Evolutionary conservation across 2,888 invertebrate species (phyloP).

Genomic region (Brachylomia viminalis): DNA sequence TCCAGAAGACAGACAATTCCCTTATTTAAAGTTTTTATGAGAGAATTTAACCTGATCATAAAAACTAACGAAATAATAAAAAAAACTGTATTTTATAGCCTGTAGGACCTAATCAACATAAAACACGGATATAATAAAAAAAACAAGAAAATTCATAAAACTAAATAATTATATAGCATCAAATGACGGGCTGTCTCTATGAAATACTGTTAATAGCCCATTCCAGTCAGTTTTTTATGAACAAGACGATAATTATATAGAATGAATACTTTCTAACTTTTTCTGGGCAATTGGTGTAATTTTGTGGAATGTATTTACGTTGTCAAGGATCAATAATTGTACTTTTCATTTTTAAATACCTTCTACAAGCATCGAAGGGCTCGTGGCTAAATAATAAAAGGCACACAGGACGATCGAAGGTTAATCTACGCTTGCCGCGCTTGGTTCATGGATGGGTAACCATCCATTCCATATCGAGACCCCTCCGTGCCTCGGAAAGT

Average conservation of each 20-base stretch:
- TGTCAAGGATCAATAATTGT: background rate
- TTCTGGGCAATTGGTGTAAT: background rate
- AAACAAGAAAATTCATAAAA: conserved; percentile 20
- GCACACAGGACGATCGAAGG: too few species aligned
- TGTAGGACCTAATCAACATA: background rate
- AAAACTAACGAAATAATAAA: background rate
- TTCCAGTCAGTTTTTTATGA: conserved; percentile 24
- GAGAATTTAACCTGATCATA: background rate
- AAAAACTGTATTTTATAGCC: background rate
- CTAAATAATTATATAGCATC: conserved; percentile 38
- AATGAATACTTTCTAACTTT: conserved; percentile 25
- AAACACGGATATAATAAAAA: conserved; percentile 19
- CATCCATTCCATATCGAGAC: too few species aligned
- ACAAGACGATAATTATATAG: conserved; percentile 36
- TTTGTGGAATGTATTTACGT: background rate
- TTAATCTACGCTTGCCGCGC: too few species aligned
- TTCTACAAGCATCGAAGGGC: too few species aligned
- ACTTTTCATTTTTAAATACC: too few species aligned
- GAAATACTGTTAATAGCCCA: conserved; percentile 42
- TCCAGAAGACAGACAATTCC: too few species aligned
- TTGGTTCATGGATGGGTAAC: too few species aligned
- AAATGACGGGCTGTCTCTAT: conserved; percentile 34
- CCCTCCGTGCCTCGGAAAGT: too few species aligned
- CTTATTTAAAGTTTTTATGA: background rate
- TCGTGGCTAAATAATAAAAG: too few species aligned